Base-by-base conservation (phyloP, 2,113 vertebrate species). In the Mola mola region DNA sequence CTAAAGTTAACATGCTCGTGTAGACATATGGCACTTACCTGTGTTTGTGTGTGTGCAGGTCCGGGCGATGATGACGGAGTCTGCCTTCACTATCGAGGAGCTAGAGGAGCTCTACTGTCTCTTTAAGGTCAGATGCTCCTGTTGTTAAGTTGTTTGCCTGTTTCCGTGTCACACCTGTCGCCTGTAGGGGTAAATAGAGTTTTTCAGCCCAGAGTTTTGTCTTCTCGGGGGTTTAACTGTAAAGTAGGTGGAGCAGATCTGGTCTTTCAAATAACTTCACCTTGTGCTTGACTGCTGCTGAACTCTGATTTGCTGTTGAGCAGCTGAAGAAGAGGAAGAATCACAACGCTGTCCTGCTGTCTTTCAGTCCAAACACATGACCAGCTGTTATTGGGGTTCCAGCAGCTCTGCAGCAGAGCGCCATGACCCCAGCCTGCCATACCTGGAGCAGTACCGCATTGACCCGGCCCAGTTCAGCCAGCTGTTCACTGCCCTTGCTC, bases 361-460 rank as follows among this genome's bases (percentile, higher is more conserved):
- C 2, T 31, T 50, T 17, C 88, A 98, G 97, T 93, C 95, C 55
- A 95, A 98, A 72, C 95, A 98, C 83, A 92, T 98, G 77, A 94
- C 92, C 43, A 97, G 94, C 72, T 98, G 96, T 81, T 99, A 98
- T 81, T 99, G 97, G 97, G 96, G 97, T 0, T 87, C 88, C 11
- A 92, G 91, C 64, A 90, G 72, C 26, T 86, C 88, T 0, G 85
- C 93, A 0, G 91, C 93, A 0, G 87, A 91, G 29, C 94, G 92
- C 2, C 94, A 96, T 1, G 97, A 99, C 72, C 96, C 95, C 65
- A 97, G 94, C 66, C 80, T 98, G 25, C 96, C 97, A 0, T 99
- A 98, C 88, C 89, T 99, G 89, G 97, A 99, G 88, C 97, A 99
- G 90, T 98, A 99, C 56, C 94, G 96, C 65, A 96, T 99, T 0